These are phyloP conservation scores for Pseudoatta argentina DNA, from an alignment of 1,140 invertebrate genomes.

Conservation along the genomic window DNA sequence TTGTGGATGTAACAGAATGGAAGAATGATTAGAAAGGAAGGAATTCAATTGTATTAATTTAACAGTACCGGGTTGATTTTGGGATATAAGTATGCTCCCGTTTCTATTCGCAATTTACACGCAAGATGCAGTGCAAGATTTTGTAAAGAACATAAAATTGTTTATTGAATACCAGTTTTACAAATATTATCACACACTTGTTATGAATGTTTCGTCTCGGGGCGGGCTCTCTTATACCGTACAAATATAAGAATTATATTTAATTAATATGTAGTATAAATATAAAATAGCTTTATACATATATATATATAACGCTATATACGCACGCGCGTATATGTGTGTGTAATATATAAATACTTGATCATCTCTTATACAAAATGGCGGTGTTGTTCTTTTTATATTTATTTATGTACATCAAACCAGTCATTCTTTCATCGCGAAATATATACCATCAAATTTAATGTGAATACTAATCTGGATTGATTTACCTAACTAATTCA, in stretches of 20 bases:
- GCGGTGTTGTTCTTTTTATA: constrained; percentile 59
- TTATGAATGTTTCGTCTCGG: constrained; percentile 82
- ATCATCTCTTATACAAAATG: constrained; percentile 79
- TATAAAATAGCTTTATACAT: neutral
- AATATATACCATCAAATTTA: constrained; percentile 36
- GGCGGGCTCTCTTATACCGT: constrained; percentile 80
- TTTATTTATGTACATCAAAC: constrained; percentile 80
- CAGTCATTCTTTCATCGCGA: constrained; percentile 21
- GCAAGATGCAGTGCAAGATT: neutral
- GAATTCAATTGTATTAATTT: neutral
- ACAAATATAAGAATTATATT: constrained; percentile 83
- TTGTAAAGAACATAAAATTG: constrained; percentile 82
- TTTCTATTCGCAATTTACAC: neutral
- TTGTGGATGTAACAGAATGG: too few relatives aligned
- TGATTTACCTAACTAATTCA: constrained; percentile 44
- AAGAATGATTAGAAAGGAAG: neutral
- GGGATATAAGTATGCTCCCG: neutral
- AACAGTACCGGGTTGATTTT: neutral
- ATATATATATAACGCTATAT: too few relatives aligned
- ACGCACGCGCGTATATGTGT: too few relatives aligned
- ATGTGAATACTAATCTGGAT: constrained; percentile 61
- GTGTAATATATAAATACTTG: constrained; percentile 80
- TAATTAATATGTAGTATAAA: constrained; percentile 71
- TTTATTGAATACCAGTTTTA: constrained; percentile 85
- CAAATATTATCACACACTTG: constrained; percentile 86